A percentile compares a stretch with the other conserved stretches of the same genome.
Conservation (phyloP, 2,113 vertebrate genomes). For the Leptobrachium ailaonicum region DNA sequence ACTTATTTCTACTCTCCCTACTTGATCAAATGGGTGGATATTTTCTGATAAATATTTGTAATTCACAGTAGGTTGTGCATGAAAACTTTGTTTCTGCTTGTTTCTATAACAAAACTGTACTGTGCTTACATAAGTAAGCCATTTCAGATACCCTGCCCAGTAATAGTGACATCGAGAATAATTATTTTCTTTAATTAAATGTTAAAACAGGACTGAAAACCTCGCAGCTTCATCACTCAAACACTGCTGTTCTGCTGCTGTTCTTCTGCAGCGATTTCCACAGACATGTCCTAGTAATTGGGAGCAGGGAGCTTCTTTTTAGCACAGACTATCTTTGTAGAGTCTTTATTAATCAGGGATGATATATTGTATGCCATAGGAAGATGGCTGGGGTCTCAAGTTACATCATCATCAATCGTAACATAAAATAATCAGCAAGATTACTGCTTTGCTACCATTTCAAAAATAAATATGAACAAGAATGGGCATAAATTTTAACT, state of each 20-base stretch:
- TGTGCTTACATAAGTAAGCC: neutral
- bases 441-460: too few relatives aligned
- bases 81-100: too few relatives aligned
- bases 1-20: too few relatives aligned
- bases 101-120: neutral
- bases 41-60: too few relatives aligned
- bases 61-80: too few relatives aligned
- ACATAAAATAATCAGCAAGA: too few relatives aligned
- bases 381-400: too few relatives aligned
- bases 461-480: neutral
- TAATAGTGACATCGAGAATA: neutral
- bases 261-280: neutral
- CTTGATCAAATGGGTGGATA: too few relatives aligned
- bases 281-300: neutral
- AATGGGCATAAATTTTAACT: neutral
- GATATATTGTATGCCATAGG: neutral
- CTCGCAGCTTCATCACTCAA: neutral
- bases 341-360: neutral
- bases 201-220: too few relatives aligned
- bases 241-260: neutral
- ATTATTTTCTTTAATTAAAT: neutral
- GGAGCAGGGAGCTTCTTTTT: neutral
- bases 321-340: neutral
- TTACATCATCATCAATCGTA: too few relatives aligned
- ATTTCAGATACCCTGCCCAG: neutral